These are phyloP conservation scores for Macrocentrus cingulum DNA, from an alignment of 1,140 invertebrate species.

Conservation along the genomic window DNA sequence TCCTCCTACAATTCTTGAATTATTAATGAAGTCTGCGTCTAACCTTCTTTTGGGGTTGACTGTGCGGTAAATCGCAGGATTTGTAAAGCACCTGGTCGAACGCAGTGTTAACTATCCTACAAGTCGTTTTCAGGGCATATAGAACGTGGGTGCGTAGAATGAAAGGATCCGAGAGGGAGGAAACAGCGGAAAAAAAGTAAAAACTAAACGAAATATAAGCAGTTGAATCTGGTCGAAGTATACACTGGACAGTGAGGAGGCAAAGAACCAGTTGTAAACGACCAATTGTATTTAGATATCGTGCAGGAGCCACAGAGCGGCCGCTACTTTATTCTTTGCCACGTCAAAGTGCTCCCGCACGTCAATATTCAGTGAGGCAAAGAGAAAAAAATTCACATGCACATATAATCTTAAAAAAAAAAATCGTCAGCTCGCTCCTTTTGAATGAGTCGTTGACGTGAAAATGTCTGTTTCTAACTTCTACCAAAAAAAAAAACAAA, in stretches of 20 bases:
- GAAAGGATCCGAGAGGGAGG: neutral
- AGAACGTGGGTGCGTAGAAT: neutral
- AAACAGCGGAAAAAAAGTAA: neutral
- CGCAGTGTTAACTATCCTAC: slow-evolving; percentile 13
- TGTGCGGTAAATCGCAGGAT: slow-evolving; percentile 1
- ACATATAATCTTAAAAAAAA: slow-evolving; percentile 3
- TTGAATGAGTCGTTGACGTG: neutral
- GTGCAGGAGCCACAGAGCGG: neutral
- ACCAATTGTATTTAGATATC: slow-evolving; percentile 23
- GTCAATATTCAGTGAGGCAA: slow-evolving; percentile 8
- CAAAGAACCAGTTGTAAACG: slow-evolving; percentile 12
- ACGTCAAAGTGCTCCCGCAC: slow-evolving; percentile 15
- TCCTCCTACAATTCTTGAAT: slow-evolving; percentile 1
- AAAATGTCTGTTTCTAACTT: no score
- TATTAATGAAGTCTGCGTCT: slow-evolving; percentile 18
- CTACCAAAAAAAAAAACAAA: neutral
- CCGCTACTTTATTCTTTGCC: slow-evolving; percentile 16
- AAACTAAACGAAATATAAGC: neutral
- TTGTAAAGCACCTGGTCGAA: slow-evolving; percentile 15
- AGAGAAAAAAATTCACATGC: neutral
- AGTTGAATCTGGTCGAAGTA: slow-evolving; percentile 1
- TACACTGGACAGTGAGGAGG: neutral
- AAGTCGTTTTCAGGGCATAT: neutral
- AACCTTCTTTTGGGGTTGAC: neutral
- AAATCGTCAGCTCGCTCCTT: neutral